Evolutionary conservation across 2,113 vertebrate genomes (phyloP).

Genomic region (Corydoras maculifer): DNA sequence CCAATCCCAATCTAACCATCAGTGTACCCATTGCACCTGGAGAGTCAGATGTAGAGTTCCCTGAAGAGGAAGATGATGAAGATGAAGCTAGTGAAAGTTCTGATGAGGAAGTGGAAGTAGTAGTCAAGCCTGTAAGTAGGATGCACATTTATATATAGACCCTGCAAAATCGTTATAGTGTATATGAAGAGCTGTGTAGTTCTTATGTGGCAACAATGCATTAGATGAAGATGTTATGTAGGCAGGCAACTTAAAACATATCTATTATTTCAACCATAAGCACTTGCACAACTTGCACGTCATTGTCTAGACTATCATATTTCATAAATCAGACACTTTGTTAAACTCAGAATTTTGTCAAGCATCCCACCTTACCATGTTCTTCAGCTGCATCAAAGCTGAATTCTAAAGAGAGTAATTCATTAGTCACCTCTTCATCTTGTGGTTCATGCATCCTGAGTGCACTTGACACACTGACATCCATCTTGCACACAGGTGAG

Average conservation of each 20-base stretch:
- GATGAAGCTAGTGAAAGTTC: slow-evolving; percentile 55
- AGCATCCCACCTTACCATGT: slow-evolving; percentile 6
- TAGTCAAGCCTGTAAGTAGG: slow-evolving; percentile 36
- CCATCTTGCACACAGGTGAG: slow-evolving; percentile 27
- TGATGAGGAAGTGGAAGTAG: slow-evolving; percentile 46
- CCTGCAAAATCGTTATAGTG: not conserved
- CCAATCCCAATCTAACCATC: slow-evolving; percentile 72
- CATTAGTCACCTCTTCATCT: slow-evolving; percentile 29
- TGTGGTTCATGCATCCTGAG: slow-evolving; percentile 15
- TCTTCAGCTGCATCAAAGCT: slow-evolving; percentile 15
- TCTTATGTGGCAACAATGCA: not conserved
- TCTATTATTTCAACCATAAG: slow-evolving; percentile 5
- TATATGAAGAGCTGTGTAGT: not conserved
- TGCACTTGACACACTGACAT: slow-evolving; percentile 33
- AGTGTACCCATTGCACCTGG: slow-evolving; percentile 91
- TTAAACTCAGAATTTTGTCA: slow-evolving; percentile 17
- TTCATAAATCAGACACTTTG: not conserved
- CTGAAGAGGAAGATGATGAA: slow-evolving; percentile 73
- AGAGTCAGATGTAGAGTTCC: slow-evolving; percentile 85
- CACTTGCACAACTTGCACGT: slow-evolving; percentile 8
- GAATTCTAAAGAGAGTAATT: slow-evolving; percentile 22
- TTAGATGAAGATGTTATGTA: not conserved
- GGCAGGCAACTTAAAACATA: not conserved
- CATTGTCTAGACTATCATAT: slow-evolving; percentile 5
- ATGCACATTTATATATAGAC: not conserved